These are phyloP conservation scores for Amaurobius ferox DNA, from an alignment of 2,888 invertebrate species.

Conservation along the genomic window DNA sequence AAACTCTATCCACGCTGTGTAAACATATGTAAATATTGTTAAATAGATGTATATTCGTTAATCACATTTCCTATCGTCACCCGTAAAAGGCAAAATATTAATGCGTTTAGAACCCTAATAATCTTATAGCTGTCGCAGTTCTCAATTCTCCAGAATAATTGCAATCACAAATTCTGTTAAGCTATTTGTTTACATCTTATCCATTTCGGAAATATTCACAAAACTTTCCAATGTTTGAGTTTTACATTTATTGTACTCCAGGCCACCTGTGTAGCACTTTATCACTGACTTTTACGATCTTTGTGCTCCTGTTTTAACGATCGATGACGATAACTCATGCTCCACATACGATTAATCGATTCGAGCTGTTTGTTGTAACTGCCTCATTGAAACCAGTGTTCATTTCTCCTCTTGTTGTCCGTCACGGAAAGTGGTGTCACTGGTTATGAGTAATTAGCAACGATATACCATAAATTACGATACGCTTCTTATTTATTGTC, in stretches of 20 bases:
- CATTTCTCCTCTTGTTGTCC: not conserved
- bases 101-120: no score
- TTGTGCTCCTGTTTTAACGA: not conserved
- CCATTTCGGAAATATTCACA: not conserved
- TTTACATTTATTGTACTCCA: not conserved
- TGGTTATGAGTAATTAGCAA: not conserved
- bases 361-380: not conserved
- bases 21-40: no score
- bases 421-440: not conserved
- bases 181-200: not conserved
- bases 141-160: no score
- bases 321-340: constrained; percentile 8
- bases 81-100: no score
- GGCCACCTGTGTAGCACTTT: not conserved
- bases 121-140: no score
- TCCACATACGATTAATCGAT: not conserved
- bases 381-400: not conserved
- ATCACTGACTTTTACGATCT: not conserved
- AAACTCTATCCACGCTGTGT: no score
- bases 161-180: not conserved
- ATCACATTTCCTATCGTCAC: no score
- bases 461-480: not conserved
- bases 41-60: no score
- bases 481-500: not conserved
- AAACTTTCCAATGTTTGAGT: not conserved